Evolutionary conservation across 2,888 invertebrate genomes (phyloP).

Genomic region (Deilephila elpenor): DNA sequence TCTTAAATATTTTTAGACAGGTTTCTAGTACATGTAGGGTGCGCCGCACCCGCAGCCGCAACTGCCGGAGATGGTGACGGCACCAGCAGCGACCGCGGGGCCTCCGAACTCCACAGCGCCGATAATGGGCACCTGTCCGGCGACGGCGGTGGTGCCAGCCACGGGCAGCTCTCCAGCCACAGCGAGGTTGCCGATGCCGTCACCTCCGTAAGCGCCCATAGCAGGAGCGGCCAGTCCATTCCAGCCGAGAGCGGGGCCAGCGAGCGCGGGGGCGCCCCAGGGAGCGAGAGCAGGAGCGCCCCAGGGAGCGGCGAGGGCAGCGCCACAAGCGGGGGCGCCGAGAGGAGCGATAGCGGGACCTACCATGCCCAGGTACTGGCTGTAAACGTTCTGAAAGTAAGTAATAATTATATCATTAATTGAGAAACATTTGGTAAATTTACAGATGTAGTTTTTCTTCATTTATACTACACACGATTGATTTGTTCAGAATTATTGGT

Average conservation of each 20-base stretch:
- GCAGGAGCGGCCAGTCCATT: background rate
- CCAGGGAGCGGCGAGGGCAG: background rate
- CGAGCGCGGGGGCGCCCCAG: constrained; percentile 8
- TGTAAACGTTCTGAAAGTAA: constrained; percentile 6
- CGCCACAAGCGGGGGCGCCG: background rate
- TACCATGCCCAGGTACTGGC: constrained; percentile 1
- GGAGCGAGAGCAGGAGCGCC: background rate
- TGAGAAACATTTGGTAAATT: background rate
- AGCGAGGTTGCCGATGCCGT: constrained; percentile 47
- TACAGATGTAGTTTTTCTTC: too few relatives aligned
- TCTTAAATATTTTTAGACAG: background rate
- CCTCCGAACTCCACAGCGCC: constrained; percentile 48
- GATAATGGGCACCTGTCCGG: constrained; percentile 50
- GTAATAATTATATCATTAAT: background rate
- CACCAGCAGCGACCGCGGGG: constrained; percentile 44
- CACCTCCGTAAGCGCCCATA: constrained; percentile 34
- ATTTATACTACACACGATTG: too few relatives aligned
- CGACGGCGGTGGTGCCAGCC: constrained; percentile 46
- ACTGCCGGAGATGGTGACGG: constrained; percentile 43
- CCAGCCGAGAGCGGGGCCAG: background rate
- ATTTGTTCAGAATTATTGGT: too few relatives aligned
- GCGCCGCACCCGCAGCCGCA: constrained; percentile 43
- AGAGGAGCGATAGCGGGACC: background rate
- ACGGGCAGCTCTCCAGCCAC: constrained; percentile 51
- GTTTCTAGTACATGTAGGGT: constrained; percentile 32